phyloP scores from a whole-genome alignment of 2,888 invertebrate genomes.

The Pediacus dermestoides region DNA sequence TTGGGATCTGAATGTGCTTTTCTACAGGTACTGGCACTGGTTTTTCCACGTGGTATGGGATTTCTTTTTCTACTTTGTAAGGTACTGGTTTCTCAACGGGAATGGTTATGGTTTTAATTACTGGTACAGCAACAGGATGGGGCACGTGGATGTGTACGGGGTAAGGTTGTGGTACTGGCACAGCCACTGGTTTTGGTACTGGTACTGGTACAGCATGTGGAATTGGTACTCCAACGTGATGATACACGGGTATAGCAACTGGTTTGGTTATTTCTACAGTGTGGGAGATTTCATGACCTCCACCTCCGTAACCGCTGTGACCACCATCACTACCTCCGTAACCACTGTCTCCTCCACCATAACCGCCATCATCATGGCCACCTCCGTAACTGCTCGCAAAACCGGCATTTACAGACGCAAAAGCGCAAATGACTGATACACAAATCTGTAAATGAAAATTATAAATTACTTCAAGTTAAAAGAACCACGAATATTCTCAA shows the following conservation, averaged over 20 bases:
- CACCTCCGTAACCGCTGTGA: slow-evolving; percentile 35
- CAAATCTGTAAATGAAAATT: slow-evolving; percentile 40
- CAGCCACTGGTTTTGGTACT: slow-evolving; percentile 64
- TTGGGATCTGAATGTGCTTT: slow-evolving; percentile 65
- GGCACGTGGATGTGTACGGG: slow-evolving; percentile 68
- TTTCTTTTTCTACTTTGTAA: slow-evolving; percentile 64
- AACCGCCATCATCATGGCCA: slow-evolving; percentile 30
- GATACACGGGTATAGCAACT: slow-evolving; percentile 55
- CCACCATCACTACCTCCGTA: slow-evolving; percentile 40
- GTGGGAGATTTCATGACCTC: slow-evolving; percentile 50
- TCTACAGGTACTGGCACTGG: slow-evolving; percentile 67
- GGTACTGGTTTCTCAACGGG: slow-evolving; percentile 72
- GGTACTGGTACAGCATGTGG: slow-evolving; percentile 57
- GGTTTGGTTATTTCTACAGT: slow-evolving; percentile 68
- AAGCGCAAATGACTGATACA: slow-evolving; percentile 39
- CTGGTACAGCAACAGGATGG: slow-evolving; percentile 65
- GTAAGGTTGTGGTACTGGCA: slow-evolving; percentile 66
- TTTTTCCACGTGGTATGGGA: slow-evolving; percentile 65
- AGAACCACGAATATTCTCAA: too few relatives aligned
- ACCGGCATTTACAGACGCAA: slow-evolving; percentile 44
- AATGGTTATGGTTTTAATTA: slow-evolving; percentile 64
- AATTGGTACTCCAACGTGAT: slow-evolving; percentile 51
- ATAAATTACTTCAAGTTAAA: too few relatives aligned
- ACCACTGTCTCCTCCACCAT: slow-evolving; percentile 34
- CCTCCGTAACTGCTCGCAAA: slow-evolving; percentile 40